Percentiles rank a stretch among this genome's conserved stretches.
These are phyloP conservation scores for Colinus virginianus DNA, from an alignment of 2,113 vertebrate genomes.

Conservation along the genomic window DNA sequence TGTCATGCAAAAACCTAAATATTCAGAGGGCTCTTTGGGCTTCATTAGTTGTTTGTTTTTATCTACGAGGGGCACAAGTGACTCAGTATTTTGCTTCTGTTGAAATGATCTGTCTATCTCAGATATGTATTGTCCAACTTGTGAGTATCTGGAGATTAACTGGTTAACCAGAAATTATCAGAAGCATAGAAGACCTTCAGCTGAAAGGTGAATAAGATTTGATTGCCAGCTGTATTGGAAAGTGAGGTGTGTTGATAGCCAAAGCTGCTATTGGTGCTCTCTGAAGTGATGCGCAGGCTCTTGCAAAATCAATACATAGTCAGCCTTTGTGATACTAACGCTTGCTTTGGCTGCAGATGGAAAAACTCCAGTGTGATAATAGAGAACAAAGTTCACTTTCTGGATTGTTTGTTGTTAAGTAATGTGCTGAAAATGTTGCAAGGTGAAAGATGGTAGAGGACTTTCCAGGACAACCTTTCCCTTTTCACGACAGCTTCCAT, in stretches of 20 bases:
- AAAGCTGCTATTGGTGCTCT: conserved; percentile 3
- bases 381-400: conserved; percentile 15
- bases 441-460: background rate
- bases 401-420: conserved; percentile 7
- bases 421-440: background rate
- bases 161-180: conserved; percentile 40
- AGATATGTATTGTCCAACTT: background rate
- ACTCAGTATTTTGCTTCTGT: conserved; percentile 20
- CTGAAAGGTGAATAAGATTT: background rate
- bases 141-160: background rate
- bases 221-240: background rate
- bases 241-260: background rate
- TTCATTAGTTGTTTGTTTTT: background rate
- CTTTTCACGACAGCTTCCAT: background rate
- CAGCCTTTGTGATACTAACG: background rate
- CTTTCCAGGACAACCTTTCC: background rate
- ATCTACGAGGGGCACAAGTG: background rate
- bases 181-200: background rate
- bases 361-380: background rate
- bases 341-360: conserved; percentile 9
- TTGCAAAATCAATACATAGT: conserved; percentile 28
- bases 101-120: background rate
- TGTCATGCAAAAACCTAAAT: background rate
- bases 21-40: background rate
- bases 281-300: background rate